These are phyloP conservation scores for Nomada lathburiana DNA, from an alignment of 2,888 invertebrate species.

Conservation along the genomic window DNA sequence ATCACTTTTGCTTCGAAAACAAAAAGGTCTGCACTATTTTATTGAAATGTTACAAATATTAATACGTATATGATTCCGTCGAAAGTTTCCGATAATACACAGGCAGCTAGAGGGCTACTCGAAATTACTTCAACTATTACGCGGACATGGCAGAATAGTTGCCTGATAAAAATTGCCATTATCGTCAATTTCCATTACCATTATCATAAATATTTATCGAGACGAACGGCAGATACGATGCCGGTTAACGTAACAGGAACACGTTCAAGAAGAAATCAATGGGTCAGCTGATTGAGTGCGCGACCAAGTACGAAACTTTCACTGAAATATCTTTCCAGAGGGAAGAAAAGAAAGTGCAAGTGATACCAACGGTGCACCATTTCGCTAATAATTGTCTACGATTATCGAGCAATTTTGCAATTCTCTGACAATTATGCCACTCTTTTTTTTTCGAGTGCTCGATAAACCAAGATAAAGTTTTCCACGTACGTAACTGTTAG, in stretches of 20 bases:
- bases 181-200: background rate
- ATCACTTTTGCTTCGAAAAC: no score
- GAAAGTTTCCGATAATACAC: no score
- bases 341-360: constrained; percentile 18
- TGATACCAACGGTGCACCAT: background rate
- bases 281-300: constrained; percentile 53
- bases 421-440: constrained; percentile 36
- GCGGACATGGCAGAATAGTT: background rate
- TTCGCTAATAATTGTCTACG: constrained; percentile 10
- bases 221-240: background rate
- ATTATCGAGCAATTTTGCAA: constrained; percentile 34
- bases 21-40: no score
- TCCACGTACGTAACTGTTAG: background rate
- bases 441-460: constrained; percentile 20
- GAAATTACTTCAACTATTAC: background rate
- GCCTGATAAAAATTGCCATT: constrained; percentile 12
- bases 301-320: constrained; percentile 42
- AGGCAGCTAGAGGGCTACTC: background rate
- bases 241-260: background rate
- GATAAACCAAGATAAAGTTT: constrained; percentile 38
- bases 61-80: background rate
- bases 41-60: background rate
- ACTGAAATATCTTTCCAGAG: constrained; percentile 27
- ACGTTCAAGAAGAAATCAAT: constrained; percentile 49
- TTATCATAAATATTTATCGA: constrained; percentile 7